Conservation (phyloP, 2,888 invertebrate species). For the Antheraea assamensis region DNA sequence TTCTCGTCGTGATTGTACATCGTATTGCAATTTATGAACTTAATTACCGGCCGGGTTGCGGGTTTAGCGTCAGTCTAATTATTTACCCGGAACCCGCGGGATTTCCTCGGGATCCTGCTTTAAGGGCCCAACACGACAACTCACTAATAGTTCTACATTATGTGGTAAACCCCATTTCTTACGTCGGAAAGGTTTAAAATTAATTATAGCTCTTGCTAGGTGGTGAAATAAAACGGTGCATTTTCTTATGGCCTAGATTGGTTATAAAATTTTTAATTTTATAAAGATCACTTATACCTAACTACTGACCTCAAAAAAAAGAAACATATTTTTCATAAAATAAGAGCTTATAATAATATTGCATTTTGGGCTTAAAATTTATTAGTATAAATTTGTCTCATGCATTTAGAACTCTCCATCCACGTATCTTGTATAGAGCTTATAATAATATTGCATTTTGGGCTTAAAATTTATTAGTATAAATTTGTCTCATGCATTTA, state of each 20-base stretch:
- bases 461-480: too few relatives aligned
- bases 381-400: too few relatives aligned
- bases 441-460: background rate
- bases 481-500: too few relatives aligned
- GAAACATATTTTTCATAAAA: too few relatives aligned
- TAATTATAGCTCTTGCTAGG: background rate
- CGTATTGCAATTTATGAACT: constrained; percentile 12
- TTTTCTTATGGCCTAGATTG: background rate
- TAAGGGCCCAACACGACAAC: background rate
- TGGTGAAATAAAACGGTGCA: background rate
- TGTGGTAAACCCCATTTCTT: background rate
- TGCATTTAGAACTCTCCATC: background rate
- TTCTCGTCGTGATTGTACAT: background rate
- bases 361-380: background rate
- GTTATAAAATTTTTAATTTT: background rate
- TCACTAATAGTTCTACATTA: constrained; percentile 11
- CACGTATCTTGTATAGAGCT: background rate
- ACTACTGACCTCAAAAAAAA: too few relatives aligned
- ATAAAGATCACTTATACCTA: too few relatives aligned
- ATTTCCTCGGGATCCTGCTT: constrained; percentile 1
- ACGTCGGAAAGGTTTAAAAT: background rate
- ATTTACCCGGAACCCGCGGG: constrained; percentile 10
- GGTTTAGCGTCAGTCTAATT: constrained; percentile 6
- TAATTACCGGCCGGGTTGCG: constrained; percentile 11
- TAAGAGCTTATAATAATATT: background rate